Evolutionary conservation across 2,888 invertebrate genomes (phyloP).

Genomic region (Ferrisia virgata): DNA sequence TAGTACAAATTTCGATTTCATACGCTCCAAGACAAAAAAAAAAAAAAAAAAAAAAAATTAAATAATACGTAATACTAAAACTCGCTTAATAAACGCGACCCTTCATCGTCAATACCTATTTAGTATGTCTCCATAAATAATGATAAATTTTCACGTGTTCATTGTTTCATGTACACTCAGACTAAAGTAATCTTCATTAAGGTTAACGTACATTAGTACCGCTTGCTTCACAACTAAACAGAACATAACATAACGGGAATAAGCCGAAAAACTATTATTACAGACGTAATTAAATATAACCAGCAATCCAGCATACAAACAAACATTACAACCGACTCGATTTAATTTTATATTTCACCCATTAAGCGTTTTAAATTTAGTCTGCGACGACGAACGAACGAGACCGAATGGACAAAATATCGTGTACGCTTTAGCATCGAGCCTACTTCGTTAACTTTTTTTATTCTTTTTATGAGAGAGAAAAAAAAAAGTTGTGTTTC

Average conservation of each 20-base stretch:
- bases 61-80: too few species aligned
- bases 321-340: constrained; percentile 1
- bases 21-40: background rate
- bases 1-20: background rate
- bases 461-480: background rate
- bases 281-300: background rate
- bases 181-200: constrained; percentile 11
- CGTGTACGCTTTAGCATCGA: background rate
- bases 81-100: background rate
- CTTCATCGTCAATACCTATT: background rate
- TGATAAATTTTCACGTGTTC: background rate
- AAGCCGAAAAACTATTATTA: background rate
- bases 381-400: background rate
- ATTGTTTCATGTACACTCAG: background rate
- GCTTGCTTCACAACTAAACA: background rate
- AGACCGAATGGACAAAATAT: background rate
- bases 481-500: too few species aligned
- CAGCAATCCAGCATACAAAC: background rate
- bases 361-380: constrained; percentile 17
- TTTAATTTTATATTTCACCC: constrained; percentile 9
- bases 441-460: background rate
- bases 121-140: background rate
- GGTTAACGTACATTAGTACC: background rate
- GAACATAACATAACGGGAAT: constrained; percentile 13
- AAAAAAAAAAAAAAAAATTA: background rate